Evolutionary conservation across 2,113 vertebrate species (phyloP).

Genomic region (Paramormyrops kingsleyae): DNA sequence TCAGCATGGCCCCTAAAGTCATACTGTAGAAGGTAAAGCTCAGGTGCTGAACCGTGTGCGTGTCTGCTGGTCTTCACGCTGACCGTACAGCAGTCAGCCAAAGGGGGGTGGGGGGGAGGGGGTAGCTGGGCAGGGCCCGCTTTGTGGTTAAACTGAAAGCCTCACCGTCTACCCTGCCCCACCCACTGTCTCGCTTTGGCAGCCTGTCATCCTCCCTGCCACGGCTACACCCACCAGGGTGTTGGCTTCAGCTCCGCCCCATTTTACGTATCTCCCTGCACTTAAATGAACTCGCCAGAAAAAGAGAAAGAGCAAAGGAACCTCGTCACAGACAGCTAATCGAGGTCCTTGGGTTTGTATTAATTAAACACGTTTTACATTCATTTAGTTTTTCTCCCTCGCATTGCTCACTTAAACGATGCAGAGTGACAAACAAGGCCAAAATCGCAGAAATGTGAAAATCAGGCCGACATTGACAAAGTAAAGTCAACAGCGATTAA

Average conservation of each 20-base stretch:
- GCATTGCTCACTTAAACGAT: background rate
- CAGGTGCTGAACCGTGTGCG: background rate
- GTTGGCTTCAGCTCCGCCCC: background rate
- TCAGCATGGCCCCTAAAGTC: background rate
- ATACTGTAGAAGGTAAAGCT: background rate
- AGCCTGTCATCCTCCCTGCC: background rate
- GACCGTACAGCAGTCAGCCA: background rate
- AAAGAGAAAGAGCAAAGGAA: background rate
- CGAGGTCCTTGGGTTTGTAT: background rate
- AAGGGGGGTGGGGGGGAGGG: background rate
- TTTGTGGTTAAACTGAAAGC: slow-evolving; percentile 18
- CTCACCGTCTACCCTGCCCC: background rate
- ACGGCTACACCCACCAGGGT: background rate
- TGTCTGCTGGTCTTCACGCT: background rate
- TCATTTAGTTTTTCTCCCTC: background rate
- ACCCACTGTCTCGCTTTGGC: background rate
- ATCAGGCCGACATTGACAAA: background rate
- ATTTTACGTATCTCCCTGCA: background rate
- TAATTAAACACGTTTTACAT: background rate
- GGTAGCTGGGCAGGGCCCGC: background rate
- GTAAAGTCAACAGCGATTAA: background rate
- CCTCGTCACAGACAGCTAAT: background rate
- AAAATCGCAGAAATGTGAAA: background rate
- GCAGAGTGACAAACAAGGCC: background rate
- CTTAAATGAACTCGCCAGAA: background rate